Percentiles rank a stretch among this genome's conserved stretches.
Conservation (phyloP, 1,140 invertebrate genomes). For the Eumaeus atala region DNA sequence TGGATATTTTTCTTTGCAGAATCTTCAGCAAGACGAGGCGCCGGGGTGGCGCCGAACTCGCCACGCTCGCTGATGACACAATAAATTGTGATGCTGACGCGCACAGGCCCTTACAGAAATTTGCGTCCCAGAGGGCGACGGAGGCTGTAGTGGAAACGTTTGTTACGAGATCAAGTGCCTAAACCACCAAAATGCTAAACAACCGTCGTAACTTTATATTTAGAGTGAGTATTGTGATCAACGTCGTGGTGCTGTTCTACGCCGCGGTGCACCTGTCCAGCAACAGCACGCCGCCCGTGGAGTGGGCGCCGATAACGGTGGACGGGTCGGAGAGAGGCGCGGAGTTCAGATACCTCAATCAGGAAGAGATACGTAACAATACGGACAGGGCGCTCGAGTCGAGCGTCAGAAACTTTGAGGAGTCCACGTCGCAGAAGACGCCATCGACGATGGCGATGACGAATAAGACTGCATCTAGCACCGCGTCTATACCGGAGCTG, state of each 20-base stretch:
- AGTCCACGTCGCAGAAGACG: conserved; percentile 54
- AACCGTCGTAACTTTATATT: conserved; percentile 82
- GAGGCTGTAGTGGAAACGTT: conserved; percentile 56
- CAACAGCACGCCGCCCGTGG: conserved; percentile 38
- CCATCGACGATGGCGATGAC: conserved; percentile 54
- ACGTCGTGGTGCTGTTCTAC: conserved; percentile 81
- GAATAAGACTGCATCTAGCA: conserved; percentile 56
- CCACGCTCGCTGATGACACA: conserved; percentile 58
- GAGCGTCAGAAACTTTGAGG: conserved; percentile 45
- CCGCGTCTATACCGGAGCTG: conserved; percentile 43
- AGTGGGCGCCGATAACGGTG: conserved; percentile 48
- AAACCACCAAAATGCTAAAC: conserved; percentile 57
- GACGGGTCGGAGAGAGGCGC: conserved; percentile 49
- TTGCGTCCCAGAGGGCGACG: conserved; percentile 69
- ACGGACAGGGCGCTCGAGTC: conserved; percentile 41
- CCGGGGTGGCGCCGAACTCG: conserved; percentile 47
- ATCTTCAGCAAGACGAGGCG: conserved; percentile 39
- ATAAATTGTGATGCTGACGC: conserved; percentile 71
- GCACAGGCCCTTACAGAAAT: conserved; percentile 62
- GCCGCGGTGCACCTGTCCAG: conserved; percentile 60
- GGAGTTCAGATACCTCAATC: conserved; percentile 42
- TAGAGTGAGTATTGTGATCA: conserved; percentile 82
- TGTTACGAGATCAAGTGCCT: conserved; percentile 61
- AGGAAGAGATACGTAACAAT: conserved; percentile 46
- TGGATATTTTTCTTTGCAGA: conserved; percentile 38